Evolutionary conservation across 2,888 invertebrate genomes (phyloP).

Genomic region (Caenorhabditis afra): DNA sequence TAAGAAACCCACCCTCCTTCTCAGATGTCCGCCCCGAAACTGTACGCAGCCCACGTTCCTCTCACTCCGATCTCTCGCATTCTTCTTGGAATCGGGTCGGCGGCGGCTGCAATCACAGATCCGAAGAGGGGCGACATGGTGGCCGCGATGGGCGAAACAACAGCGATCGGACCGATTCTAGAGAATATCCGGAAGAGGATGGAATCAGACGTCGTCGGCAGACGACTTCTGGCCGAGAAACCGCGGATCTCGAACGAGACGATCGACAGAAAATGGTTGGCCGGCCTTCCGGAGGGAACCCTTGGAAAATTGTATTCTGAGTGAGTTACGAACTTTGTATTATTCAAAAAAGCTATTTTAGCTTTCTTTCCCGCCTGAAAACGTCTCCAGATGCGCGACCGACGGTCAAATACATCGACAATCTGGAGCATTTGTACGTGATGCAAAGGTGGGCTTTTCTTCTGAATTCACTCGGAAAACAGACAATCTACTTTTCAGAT

Average conservation of each 20-base stretch:
- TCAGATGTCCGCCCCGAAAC: constrained; percentile 36
- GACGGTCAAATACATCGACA: constrained; percentile 92
- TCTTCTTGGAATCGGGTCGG: constrained; percentile 65
- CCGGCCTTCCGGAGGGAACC: constrained; percentile 87
- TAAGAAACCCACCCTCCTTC: no score
- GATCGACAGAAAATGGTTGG: constrained; percentile 87
- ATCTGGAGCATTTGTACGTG: constrained; percentile 92
- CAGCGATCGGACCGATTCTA: constrained; percentile 85
- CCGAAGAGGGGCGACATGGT: constrained; percentile 86
- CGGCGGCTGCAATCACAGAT: constrained; percentile 65
- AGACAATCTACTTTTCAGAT: constrained; percentile 83
- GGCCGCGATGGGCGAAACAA: constrained; percentile 93
- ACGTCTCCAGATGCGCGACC: constrained; percentile 94
- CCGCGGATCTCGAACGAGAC: constrained; percentile 92
- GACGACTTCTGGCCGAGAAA: constrained; percentile 86
- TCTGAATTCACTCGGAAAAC: constrained; percentile 5
- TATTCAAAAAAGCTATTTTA: constrained; percentile 19
- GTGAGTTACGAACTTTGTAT: constrained; percentile 70
- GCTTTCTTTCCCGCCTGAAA: constrained; percentile 83
- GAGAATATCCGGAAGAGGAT: constrained; percentile 84
- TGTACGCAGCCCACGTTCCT: constrained; percentile 71
- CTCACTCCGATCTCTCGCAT: constrained; percentile 60
- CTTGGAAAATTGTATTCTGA: constrained; percentile 90
- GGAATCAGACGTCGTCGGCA: constrained; percentile 88
- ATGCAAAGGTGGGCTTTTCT: constrained; percentile 92